A percentile compares a stretch with the other conserved stretches of the same genome.
These are phyloP conservation scores for Esox lucius DNA, from an alignment of 2,797 vertebrate genomes.

Conservation along the genomic window DNA sequence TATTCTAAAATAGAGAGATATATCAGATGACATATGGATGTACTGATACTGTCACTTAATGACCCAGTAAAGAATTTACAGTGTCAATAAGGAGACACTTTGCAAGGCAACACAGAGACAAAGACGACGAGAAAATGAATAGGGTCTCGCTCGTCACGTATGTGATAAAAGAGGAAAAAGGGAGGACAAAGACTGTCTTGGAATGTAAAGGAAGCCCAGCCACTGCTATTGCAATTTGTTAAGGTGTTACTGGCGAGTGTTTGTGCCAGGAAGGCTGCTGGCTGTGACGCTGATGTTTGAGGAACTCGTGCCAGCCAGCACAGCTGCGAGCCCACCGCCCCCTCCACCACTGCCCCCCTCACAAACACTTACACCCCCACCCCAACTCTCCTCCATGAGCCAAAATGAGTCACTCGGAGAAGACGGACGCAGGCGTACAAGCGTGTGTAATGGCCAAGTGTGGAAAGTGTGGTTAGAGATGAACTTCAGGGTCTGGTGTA, in stretches of 20 bases:
- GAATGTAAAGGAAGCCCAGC: conserved; percentile 44
- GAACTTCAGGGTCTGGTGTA: conserved; percentile 69
- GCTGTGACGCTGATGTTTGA: conserved; percentile 68
- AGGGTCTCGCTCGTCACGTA: conserved; percentile 26
- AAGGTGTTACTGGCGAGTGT: conserved; percentile 66
- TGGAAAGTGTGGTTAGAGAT: conserved; percentile 66
- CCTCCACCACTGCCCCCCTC: conserved; percentile 61
- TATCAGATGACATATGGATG: too few species aligned
- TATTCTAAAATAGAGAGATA: not conserved
- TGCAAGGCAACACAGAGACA: conserved; percentile 3
- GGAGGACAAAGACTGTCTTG: not conserved
- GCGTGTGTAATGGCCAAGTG: conserved; percentile 57
- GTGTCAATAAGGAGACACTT: not conserved
- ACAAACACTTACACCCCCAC: conserved; percentile 39
- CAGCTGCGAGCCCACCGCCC: conserved; percentile 76
- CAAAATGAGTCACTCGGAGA: conserved; percentile 73
- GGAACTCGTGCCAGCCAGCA: conserved; percentile 72
- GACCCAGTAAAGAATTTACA: not conserved
- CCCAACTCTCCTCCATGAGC: conserved; percentile 61
- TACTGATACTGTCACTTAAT: not conserved
- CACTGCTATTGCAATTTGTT: conserved; percentile 67
- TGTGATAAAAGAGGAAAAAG: conserved; percentile 22
- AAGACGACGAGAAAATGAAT: conserved; percentile 23
- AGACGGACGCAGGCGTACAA: conserved; percentile 51
- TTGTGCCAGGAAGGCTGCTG: conserved; percentile 71